phyloP scores from a whole-genome alignment of 1,140 invertebrate genomes.

The Rhysida immarginata region DNA sequence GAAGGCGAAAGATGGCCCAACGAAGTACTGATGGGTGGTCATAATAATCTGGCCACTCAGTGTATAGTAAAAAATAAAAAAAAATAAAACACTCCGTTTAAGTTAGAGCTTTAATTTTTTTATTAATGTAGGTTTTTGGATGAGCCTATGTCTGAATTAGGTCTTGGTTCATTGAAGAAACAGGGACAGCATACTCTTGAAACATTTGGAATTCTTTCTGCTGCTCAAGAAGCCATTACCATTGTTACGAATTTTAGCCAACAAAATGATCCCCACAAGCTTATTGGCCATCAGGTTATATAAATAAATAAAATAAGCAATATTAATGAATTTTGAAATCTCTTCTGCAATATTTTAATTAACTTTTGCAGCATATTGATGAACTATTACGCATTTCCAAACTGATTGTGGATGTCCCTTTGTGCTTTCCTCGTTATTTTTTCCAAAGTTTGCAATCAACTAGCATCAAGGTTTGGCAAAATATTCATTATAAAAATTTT shows the following conservation, averaged over 20 bases:
- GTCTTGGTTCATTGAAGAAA: slow-evolving; percentile 17
- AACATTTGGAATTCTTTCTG: slow-evolving; percentile 35
- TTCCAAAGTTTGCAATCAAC: slow-evolving; percentile 77
- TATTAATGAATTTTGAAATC: background rate
- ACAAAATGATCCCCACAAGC: slow-evolving; percentile 14
- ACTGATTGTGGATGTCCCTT: slow-evolving; percentile 44
- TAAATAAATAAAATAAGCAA: background rate
- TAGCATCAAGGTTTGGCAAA: slow-evolving; percentile 46
- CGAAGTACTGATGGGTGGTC: too few species aligned
- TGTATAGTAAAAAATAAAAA: too few species aligned
- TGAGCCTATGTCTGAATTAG: slow-evolving; percentile 19
- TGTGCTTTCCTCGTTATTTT: slow-evolving; percentile 67
- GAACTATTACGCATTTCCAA: slow-evolving; percentile 47
- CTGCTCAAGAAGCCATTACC: slow-evolving; percentile 35
- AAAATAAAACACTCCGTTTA: slow-evolving; percentile 32
- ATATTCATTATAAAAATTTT: too few species aligned
- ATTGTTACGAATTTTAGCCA: slow-evolving; percentile 26
- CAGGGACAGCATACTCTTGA: slow-evolving; percentile 20
- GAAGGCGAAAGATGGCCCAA: too few species aligned
- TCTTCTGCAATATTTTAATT: background rate
- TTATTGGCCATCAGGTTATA: slow-evolving; percentile 32
- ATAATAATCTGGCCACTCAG: too few species aligned
- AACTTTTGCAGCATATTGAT: slow-evolving; percentile 45
- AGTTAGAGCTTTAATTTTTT: slow-evolving; percentile 2
- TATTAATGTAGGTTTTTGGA: slow-evolving; percentile 2